These are phyloP conservation scores for Plecotus auritus DNA, from an alignment of 2,113 vertebrate genomes.

Conservation along the genomic window DNA sequence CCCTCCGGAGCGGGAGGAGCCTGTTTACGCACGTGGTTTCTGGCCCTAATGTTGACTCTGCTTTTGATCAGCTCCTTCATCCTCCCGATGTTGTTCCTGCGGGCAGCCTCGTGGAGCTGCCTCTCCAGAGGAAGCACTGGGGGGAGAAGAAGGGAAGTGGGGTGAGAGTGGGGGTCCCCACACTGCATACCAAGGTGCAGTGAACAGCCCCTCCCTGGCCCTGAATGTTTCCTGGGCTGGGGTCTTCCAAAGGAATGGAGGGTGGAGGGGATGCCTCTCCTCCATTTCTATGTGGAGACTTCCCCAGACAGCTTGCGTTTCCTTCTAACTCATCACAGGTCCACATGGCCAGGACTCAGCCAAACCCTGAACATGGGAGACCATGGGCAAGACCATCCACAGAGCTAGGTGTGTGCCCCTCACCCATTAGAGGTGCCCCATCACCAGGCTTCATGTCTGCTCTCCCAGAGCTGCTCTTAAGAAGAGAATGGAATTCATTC, in stretches of 20 bases:
- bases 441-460: background rate
- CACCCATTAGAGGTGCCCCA: background rate
- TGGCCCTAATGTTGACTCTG: slow-evolving; percentile 87
- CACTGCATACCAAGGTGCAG: background rate
- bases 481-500: background rate
- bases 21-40: slow-evolving; percentile 84
- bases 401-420: background rate
- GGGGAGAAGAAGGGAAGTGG: background rate
- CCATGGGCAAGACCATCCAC: background rate
- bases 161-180: background rate
- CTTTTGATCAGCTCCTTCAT: slow-evolving; percentile 86
- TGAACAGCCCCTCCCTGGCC: background rate
- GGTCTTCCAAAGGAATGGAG: background rate
- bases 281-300: no score
- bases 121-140: slow-evolving; percentile 90
- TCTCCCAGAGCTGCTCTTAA: background rate
- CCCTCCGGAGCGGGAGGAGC: background rate
- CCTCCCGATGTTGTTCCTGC: slow-evolving; percentile 80
- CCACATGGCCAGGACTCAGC: background rate
- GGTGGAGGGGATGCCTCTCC: background rate
- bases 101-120: slow-evolving; percentile 87
- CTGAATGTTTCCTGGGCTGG: background rate
- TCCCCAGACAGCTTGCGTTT: background rate
- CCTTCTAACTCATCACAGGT: background rate
- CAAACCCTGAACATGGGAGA: background rate